Base-by-base conservation (phyloP, 2,797 vertebrate species). In the Delichon dasypus region DNA sequence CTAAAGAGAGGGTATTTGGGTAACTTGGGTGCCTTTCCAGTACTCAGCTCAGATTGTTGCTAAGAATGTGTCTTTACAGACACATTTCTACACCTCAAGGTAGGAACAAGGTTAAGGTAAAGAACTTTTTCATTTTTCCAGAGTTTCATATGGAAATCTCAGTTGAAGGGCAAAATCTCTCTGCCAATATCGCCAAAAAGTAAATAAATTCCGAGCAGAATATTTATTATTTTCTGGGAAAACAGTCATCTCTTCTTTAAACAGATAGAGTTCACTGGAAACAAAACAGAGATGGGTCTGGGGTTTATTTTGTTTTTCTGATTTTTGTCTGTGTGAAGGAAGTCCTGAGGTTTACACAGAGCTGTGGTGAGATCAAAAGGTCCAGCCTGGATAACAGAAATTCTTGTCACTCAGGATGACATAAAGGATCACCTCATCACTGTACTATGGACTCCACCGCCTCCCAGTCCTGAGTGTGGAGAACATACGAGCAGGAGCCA, bases 341-440 rank as follows among this genome's bases (percentile, higher is more conserved):
- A 85, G 42, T 61, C 20, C 84, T 85, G 80, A 92, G 91, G 82
- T 96, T 96, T 95, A 95, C 90, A 93, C 62, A 95, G 68, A 93
- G 36, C 67, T 94, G n/a, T 16, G 57, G 54, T 75, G 88, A 94
- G 92, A 96, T 93, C 87, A 97, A 92, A 95, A 96, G 40, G 95
- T 96, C 95, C 45, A 84, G 36, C 27, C 70, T 95, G 84, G 57
- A 54, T 47, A 93, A 94, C 44, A 93, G 72, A 93, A 89, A 91
- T 76, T 91, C 68, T 88, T 96, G 87, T 91, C 85, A 65, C 72
- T 95, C 71, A 40, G 76, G 48, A 54, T 67, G 53, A 76, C 54
- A 53, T n/a, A 47, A 86, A 85, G 45, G 36, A 74, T 90, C 38
- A 53, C 38, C 16, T 67, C 50, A 23, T 23, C 8, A 0, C 65